Percentiles rank a stretch among this genome's conserved stretches.
Conservation (phyloP, 1,140 invertebrate genomes). For the Aphelenchoides avenae region DNA sequence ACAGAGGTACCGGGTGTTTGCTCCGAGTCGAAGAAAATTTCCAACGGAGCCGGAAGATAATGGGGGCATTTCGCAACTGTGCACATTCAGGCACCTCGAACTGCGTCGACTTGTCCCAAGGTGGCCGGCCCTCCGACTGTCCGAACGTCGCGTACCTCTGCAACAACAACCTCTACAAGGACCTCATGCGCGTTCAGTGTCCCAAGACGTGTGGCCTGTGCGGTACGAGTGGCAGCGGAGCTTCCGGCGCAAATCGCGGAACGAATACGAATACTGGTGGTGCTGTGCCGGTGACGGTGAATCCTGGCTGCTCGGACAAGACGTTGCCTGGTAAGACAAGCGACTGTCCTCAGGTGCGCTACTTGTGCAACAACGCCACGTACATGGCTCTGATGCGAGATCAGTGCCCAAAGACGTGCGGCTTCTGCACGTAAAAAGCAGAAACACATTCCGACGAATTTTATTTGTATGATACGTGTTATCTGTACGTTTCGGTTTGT, state of each 20-base stretch:
- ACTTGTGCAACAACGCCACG: conserved; percentile 11
- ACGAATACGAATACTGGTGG: background rate
- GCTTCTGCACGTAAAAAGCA: conserved; percentile 2
- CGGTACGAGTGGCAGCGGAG: background rate
- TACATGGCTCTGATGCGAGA: conserved; percentile 12
- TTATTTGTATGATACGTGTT: too few species aligned
- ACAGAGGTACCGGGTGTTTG: too few species aligned
- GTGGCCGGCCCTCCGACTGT: conserved; percentile 5
- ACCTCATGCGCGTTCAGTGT: conserved; percentile 18
- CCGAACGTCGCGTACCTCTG: conserved; percentile 1
- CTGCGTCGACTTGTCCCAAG: conserved; percentile 5
- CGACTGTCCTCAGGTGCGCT: conserved; percentile 4
- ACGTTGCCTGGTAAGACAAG: background rate
- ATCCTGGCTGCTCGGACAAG: conserved; percentile 3
- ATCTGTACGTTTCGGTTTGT: too few species aligned
- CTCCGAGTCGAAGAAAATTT: too few species aligned
- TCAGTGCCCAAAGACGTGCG: conserved; percentile 22
- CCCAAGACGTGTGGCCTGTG: conserved; percentile 11
- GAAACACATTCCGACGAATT: too few species aligned
- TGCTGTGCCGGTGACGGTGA: background rate
- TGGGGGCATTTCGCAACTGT: too few species aligned
- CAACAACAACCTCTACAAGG: background rate
- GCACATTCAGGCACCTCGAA: too few species aligned
- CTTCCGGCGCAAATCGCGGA: background rate
- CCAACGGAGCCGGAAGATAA: too few species aligned